These are phyloP conservation scores for Dendrolimus kikuchii DNA, from an alignment of 1,140 invertebrate species.

Conservation along the genomic window DNA sequence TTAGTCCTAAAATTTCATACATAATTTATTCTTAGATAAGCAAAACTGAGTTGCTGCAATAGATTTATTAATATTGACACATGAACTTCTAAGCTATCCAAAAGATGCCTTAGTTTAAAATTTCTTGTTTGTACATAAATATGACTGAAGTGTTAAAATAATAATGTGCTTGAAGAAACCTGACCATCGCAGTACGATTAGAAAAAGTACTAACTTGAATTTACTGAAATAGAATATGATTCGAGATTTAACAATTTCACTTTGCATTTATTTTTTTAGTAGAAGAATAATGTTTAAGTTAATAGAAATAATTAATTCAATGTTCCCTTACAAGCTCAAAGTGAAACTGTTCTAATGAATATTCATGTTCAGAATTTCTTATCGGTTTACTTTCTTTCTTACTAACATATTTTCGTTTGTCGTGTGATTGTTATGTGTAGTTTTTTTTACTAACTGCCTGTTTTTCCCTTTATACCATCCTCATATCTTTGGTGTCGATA, in stretches of 20 bases:
- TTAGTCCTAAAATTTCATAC: no score
- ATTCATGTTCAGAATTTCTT: slow-evolving; percentile 17
- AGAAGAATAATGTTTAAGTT: not conserved
- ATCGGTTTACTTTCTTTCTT: slow-evolving; percentile 21
- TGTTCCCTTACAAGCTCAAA: slow-evolving; percentile 3
- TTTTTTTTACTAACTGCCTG: slow-evolving; percentile 51
- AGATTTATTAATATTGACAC: no score
- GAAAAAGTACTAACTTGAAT: slow-evolving; percentile 22
- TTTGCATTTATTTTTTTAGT: slow-evolving; percentile 1
- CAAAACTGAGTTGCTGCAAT: no score
- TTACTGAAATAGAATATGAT: slow-evolving; percentile 7
- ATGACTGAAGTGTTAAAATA: no score
- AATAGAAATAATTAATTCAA: slow-evolving; percentile 1
- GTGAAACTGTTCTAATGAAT: slow-evolving; percentile 35
- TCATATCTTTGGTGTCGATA: slow-evolving; percentile 50
- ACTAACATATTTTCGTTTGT: slow-evolving; percentile 51
- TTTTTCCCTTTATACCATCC: slow-evolving; percentile 32
- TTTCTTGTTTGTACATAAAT: no score
- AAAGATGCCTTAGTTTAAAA: no score
- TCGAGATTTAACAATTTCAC: slow-evolving; percentile 14
- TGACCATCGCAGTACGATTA: slow-evolving; percentile 37
- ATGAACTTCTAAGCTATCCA: no score
- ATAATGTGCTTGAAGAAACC: slow-evolving; percentile 9
- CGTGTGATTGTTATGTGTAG: slow-evolving; percentile 48
- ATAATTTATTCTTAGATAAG: no score